These are phyloP conservation scores for Strigamia maritima DNA, from an alignment of 2,888 invertebrate species.

Conservation along the genomic window DNA sequence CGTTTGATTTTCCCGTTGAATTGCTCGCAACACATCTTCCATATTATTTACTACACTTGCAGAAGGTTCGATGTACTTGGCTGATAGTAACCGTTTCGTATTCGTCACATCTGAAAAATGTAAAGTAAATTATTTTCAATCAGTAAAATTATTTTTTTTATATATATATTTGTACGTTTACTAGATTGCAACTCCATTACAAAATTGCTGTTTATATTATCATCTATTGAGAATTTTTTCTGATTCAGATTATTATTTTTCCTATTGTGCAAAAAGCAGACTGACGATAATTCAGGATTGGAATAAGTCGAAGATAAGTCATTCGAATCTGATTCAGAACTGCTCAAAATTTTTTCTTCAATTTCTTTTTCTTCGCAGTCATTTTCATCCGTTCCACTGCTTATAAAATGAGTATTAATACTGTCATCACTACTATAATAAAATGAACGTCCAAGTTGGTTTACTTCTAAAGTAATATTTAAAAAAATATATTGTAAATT, in stretches of 20 bases:
- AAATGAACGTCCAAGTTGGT: not conserved
- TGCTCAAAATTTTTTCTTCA: slow-evolving; percentile 9
- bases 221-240: not conserved
- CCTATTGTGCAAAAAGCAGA: not conserved
- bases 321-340: not conserved
- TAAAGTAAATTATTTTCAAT: not conserved
- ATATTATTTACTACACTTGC: not conserved
- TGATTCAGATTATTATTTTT: not conserved
- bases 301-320: slow-evolving; percentile 13
- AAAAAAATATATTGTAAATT: too few relatives aligned
- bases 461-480: too few relatives aligned
- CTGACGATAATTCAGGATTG: not conserved
- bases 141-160: not conserved
- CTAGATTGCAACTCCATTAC: not conserved
- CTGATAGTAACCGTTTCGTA: not conserved
- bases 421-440: not conserved
- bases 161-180: not conserved
- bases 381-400: not conserved
- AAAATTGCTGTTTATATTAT: not conserved
- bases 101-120: not conserved
- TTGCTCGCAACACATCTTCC: not conserved
- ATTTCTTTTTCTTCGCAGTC: slow-evolving; percentile 11
- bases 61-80: not conserved
- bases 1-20: not conserved
- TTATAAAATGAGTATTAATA: not conserved